Evolutionary conservation across 2,888 invertebrate genomes (phyloP).

Genomic region (Stratiomys singularior): DNA sequence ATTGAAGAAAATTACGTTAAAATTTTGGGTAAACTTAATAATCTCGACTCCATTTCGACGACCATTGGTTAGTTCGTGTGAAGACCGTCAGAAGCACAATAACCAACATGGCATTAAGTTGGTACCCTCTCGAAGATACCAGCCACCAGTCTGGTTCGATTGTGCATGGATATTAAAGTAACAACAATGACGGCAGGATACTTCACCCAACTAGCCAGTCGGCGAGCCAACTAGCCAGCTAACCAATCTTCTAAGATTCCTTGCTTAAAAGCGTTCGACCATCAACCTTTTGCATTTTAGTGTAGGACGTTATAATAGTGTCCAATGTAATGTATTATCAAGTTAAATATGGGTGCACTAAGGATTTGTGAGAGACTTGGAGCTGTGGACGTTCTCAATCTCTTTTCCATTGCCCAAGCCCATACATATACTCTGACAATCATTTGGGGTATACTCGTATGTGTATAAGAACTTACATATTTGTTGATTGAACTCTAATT

Average conservation of each 20-base stretch:
- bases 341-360: constrained; percentile 24
- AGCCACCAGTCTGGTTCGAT: neutral
- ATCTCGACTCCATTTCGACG: constrained; percentile 51
- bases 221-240: constrained; percentile 31
- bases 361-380: constrained; percentile 21
- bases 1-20: constrained; percentile 52
- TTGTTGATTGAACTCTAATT: constrained; percentile 53
- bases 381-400: neutral
- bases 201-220: neutral
- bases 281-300: constrained; percentile 31
- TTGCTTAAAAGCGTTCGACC: constrained; percentile 28
- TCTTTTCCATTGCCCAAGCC: neutral
- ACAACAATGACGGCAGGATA: constrained; percentile 2
- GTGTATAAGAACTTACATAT: constrained; percentile 46
- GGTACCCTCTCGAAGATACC: neutral
- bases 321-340: constrained; percentile 36
- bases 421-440: neutral
- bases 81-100: constrained; percentile 52
- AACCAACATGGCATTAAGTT: constrained; percentile 47
- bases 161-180: constrained; percentile 21
- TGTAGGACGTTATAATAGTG: constrained; percentile 30
- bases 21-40: constrained; percentile 52
- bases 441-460: neutral
- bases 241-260: constrained; percentile 40
- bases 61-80: constrained; percentile 50